Evolutionary conservation across 2,113 vertebrate genomes (phyloP), one percentile per base, ranked within the genome.

Genomic region (Fulica atra): DNA sequence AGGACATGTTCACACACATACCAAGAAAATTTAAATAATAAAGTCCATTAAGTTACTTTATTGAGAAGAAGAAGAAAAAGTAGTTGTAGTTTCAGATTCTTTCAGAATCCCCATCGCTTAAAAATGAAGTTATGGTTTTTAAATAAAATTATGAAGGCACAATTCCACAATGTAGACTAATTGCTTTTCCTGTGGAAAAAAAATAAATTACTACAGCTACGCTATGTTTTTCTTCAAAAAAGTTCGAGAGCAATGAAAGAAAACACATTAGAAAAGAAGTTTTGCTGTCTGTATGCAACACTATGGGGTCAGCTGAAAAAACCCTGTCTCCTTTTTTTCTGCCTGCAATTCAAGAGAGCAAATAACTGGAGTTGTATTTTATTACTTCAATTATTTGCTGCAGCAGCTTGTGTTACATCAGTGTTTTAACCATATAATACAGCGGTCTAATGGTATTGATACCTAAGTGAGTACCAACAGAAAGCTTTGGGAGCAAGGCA

Each of bases 331-430:
- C 25, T 48, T 88, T 74, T 88, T 79, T 71, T 69, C 91, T 95
- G 76, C 60, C 76, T 92, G 69, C 76, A 88, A 92, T 88, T 93
- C 64, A 81, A 83, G 69, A 66, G 56, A 95, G 69, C 71, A 90
- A 95, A 93, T 95, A 95, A 93, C 82, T 95, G 82, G 85, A 89
- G 68, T 95, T 90, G 88, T 96, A 93, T 95, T 97, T 96, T 94
- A 96, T 95, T 92, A 88, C 93, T 96, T 89, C 92, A 93, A 96
- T 96, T 95, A 97, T 96, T 96, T 96, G 86, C 77, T 93, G 91
- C 51, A 95, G 86, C 86, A 94, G 90, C 83, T 94, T 88, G 86
- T 86, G 76, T 86, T 96, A 93, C 93, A 94, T 96, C 93, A 92
- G 48, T 91, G 86, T 92, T 93, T 96, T 95, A 96, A 95, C 81